Base-by-base conservation (phyloP, 2,888 invertebrate genomes). In the Pandemis cinnamomeana region DNA sequence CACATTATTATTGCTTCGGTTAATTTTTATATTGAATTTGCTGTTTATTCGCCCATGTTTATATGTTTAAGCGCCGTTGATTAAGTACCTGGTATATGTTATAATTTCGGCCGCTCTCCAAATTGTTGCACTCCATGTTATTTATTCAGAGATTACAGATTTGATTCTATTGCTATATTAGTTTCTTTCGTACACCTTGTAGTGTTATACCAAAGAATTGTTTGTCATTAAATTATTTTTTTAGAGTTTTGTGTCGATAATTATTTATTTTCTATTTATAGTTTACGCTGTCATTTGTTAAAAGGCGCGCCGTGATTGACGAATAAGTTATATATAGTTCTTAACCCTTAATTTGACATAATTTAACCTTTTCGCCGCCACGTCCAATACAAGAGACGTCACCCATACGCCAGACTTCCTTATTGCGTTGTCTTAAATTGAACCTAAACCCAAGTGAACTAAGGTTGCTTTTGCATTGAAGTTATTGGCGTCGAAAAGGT, bases 201-300 rank as follows among this genome's bases (percentile, higher is more conserved):
- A n/a, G 13, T 11, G 53, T 10, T 20, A 36, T 67, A 41, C 67
- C 67, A 67, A 67, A 67, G 67, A 67, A 67, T 41, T 20, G 7
- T 53, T 53, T 41, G 42, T 41, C 42, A 10, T 48, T 46, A 46
- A 46, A 48, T 64, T 64, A 66, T 66, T 20, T 13, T n/a, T 36
- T 48, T 67, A 67, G 8, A 8, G 36, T 67, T 10, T 15, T n/a
- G 41, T 46, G 62, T 53, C 41, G 5, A 67, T 11, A 53, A 67
- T 53, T 53, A 41, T 67, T 42, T 67, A 41, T 67, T 66, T 27
- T 10, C 27, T 51, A n/a, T 36, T 48, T 67, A 2, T 67, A 53
- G 48, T 41, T 63, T 44, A 62, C 1, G 41, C 42, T 42, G n/a
- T 8, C 0, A 7, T 20, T 44, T 8, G n/a, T 51, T 44, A 0